Evolutionary conservation across 2,888 invertebrate genomes (phyloP), one percentile per base, ranked within the genome.

Genomic region (Deilephila porcellus): DNA sequence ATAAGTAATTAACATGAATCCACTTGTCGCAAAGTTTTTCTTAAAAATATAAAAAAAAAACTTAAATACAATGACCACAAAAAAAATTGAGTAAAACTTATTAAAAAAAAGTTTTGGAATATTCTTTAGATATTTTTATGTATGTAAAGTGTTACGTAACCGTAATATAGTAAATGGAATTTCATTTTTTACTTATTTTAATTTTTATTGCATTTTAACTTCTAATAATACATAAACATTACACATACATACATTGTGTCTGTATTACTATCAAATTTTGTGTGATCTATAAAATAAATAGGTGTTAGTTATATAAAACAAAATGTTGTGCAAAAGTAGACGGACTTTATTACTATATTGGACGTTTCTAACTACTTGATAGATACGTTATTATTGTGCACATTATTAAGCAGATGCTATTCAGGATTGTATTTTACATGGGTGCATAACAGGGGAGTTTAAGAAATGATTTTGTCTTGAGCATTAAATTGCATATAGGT

Each of bases 311-410:
- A 52, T 2, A 52, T 52, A 45, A 64, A 73, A 45, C 37, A 37
- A 45, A 73, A 20, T 37, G 60, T 67, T 83, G 81, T 82, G 81
- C 81, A 79, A 76, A 75, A 75, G 76, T 70, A 81, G 84, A 85
- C 83, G 83, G 83, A 83, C 77, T 80, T 74, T 67, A 67, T 73
- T 73, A 59, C 67, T 73, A 77, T 71, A 75, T 76, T 80, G 84
- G 84, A 86, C 83, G 80, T 78, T 29, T 17, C 63, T 34, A 72
- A 76, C 76, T 73, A 74, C 70, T 64, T 70, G 60, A 56, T 64
- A 56, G 37, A 52, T 70, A 37, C 59, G 34, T 45, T 60, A 34
- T 60, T 52, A 32, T 62, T 34, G 63, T 72, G 63, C 53, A 53
- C 62, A 8, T 25, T 32, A 34, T 29, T 63, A 52, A 45, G 45